A percentile compares a stretch with the other conserved stretches of the same genome.
phyloP scores from a whole-genome alignment of 2,113 vertebrate species.

The Gasterosteus aculeatus region DNA sequence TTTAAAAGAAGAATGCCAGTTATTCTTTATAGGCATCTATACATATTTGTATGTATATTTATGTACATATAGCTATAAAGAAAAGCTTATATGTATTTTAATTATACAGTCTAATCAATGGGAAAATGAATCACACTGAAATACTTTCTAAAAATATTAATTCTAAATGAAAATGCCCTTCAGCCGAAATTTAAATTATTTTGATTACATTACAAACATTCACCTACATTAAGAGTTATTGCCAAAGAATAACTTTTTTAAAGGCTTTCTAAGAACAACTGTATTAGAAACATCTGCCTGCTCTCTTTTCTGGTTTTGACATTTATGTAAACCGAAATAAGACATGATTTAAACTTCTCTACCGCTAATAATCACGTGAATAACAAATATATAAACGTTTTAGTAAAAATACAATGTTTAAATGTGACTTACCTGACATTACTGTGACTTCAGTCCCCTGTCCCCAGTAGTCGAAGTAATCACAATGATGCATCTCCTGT shows the following conservation, averaged over 20 bases:
- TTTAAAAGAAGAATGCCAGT: no score
- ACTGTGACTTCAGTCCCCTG: conserved; percentile 28
- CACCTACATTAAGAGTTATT: neutral
- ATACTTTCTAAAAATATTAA: no score
- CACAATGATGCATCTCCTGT: conserved; percentile 42
- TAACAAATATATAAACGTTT: neutral
- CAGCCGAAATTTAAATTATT: neutral
- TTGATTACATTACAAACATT: neutral
- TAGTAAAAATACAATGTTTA: neutral
- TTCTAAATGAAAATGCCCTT: neutral
- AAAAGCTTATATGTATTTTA: neutral
- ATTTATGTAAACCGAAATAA: neutral
- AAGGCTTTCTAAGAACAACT: conserved; percentile 18
- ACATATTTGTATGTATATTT: no score
- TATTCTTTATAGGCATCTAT: no score
- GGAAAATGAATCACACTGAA: no score
- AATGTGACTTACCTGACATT: conserved; percentile 40
- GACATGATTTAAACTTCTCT: neutral
- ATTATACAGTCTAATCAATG: no score
- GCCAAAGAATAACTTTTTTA: neutral
- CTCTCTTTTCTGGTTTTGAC: neutral
- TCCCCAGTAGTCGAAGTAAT: conserved; percentile 35
- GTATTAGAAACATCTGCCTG: neutral
- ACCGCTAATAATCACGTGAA: neutral
- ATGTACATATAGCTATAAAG: no score